phyloP scores from a whole-genome alignment of 2,888 invertebrate species.

The Teleogryllus oceanicus region DNA sequence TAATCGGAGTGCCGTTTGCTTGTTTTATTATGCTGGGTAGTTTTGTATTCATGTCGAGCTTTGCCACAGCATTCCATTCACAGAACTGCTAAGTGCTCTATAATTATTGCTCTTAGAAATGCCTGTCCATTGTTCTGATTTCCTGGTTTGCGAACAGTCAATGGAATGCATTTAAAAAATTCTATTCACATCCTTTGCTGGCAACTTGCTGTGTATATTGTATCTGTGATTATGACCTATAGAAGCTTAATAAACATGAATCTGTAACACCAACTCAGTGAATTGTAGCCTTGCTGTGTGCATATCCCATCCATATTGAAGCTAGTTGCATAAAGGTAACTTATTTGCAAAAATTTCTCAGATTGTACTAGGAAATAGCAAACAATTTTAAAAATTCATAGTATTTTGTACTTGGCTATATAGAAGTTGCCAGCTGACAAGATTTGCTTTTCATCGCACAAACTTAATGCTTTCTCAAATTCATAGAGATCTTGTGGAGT shows the following conservation, averaged over 20 bases:
- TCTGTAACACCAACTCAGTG: constrained; percentile 18
- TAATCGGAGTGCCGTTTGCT: not conserved
- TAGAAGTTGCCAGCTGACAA: constrained; percentile 25
- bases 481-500: not conserved
- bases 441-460: constrained; percentile 29
- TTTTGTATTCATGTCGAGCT: not conserved
- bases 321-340: not conserved
- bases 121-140: constrained; percentile 22
- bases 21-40: constrained; percentile 5
- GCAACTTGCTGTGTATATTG: not conserved
- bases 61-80: not conserved
- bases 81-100: not conserved
- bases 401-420: constrained; percentile 1
- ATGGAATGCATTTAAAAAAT: constrained; percentile 4
- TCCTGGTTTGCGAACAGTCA: not conserved
- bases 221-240: constrained; percentile 9
- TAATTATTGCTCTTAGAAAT: not conserved
- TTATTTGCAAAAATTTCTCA: not conserved
- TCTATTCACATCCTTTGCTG: constrained; percentile 19
- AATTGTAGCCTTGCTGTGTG: constrained; percentile 9
- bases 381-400: not conserved
- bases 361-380: constrained; percentile 8
- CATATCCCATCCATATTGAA: not conserved
- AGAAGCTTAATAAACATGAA: not conserved
- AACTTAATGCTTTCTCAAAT: constrained; percentile 20